These are phyloP conservation scores for Arbacia lixula DNA, from an alignment of 53 echinoderm and acorn worm genomes.

Conservation along the genomic window DNA sequence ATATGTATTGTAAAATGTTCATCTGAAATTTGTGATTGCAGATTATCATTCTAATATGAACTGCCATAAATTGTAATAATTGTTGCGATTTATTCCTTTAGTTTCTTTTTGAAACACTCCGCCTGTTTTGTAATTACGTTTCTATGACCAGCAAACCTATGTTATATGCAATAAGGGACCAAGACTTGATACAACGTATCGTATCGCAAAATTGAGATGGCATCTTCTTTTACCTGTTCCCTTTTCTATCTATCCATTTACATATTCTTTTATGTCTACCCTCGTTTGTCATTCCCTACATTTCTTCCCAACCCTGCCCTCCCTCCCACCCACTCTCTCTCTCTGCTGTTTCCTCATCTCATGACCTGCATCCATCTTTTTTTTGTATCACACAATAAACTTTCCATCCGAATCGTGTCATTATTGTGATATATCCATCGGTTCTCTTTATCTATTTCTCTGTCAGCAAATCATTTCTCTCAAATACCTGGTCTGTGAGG, in stretches of 20 bases:
- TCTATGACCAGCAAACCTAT: no score
- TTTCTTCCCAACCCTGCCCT: neutral
- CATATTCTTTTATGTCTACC: neutral
- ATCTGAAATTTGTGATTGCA: no score
- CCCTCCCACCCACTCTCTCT: neutral
- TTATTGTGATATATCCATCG: neutral
- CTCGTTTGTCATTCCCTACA: no score
- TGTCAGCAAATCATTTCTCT: neutral
- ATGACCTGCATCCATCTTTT: neutral
- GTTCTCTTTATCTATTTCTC: neutral
- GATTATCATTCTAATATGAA: no score
- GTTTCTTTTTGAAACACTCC: no score
- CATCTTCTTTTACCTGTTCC: neutral
- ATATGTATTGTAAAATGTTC: no score
- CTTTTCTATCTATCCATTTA: neutral
- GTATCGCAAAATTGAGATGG: neutral
- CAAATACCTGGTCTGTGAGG: conserved; percentile 35
- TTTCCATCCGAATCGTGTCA: no score
- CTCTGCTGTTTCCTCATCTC: neutral
- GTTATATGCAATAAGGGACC: conserved; percentile 48
- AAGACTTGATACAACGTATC: conserved; percentile 18
- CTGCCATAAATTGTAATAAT: no score
- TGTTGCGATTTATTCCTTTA: no score
- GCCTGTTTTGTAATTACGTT: no score
- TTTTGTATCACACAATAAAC: no score